Evolutionary conservation across 2,113 vertebrate species (phyloP).

Genomic region (Lepisosteus oculatus): DNA sequence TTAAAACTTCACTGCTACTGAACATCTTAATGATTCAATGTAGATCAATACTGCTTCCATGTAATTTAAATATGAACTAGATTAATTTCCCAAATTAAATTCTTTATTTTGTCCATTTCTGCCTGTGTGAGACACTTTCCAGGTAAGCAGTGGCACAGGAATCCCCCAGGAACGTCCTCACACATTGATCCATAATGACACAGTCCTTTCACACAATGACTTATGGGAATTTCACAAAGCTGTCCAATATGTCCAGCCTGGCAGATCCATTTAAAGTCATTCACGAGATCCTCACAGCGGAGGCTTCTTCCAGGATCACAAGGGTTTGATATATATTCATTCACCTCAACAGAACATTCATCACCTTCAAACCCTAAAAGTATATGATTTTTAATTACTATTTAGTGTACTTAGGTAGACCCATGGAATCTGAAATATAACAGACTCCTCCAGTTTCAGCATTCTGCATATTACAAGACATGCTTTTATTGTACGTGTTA

Average conservation of each 20-base stretch:
- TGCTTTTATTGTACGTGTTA: too few relatives aligned
- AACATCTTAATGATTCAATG: too few relatives aligned
- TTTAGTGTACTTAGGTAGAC: too few relatives aligned
- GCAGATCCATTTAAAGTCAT: constrained; percentile 60
- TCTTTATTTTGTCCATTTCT: neutral
- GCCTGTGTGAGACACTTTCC: constrained; percentile 42
- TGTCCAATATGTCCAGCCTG: constrained; percentile 51
- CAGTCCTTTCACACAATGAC: constrained; percentile 54
- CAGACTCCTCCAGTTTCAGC: too few relatives aligned
- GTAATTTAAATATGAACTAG: too few relatives aligned
- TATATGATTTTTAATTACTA: too few relatives aligned
- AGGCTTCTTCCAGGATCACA: constrained; percentile 51
- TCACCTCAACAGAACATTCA: constrained; percentile 53
- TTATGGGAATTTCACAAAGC: constrained; percentile 56
- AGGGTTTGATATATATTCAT: constrained; percentile 56
- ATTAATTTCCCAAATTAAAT: constrained; percentile 21
- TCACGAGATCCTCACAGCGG: constrained; percentile 53
- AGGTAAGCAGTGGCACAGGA: constrained; percentile 58
- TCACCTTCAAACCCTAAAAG: constrained; percentile 49
- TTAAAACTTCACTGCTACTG: too few relatives aligned
- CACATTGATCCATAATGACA: constrained; percentile 61
- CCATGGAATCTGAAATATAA: too few relatives aligned
- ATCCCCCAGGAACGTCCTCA: constrained; percentile 50
- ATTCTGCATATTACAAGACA: too few relatives aligned
- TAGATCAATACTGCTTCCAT: too few relatives aligned